Evolutionary conservation across 2,797 vertebrate genomes (phyloP), one percentile per base, ranked within the genome.

Genomic region (Anisognathus igniventris): DNA sequence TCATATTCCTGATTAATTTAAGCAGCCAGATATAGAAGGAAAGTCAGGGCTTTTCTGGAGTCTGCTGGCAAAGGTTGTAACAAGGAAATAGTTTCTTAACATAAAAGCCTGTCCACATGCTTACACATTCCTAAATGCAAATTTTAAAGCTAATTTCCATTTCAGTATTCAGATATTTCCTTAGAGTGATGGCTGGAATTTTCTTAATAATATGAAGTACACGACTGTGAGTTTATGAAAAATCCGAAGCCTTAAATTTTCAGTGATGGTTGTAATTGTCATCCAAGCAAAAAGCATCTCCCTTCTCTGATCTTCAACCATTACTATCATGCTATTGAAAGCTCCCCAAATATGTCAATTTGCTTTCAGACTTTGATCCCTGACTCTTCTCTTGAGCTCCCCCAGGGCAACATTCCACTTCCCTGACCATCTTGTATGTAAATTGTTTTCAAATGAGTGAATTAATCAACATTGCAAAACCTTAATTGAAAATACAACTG

Each of bases 361-460:
- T 87, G 51, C 62, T 91, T 94, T 91, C 85, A 72, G 23, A 35
- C 91, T 96, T 95, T 83, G 87, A 92, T 96, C 89, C 81, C 44
- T 67, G 73, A 56, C 70, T 93, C 76, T 85, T 83, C 77, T 80
- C 78, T 77, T 47, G n/a, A 66, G 85, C 70, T 94, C 70, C 92
- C 85, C 37, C 67, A 66, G 79, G 91, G 92, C 76, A 83, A 31
- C 73, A 91, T 94, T 96, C 87, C 91, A 86, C 82, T 86, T 92
- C 91, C 70, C 87, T 93, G 79, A 79, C 89, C 87, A 81, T 91
- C 82, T 62, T 91, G 70, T 88, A 92, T 93, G 94, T 92, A 97
- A 95, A 95, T 96, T 92, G 85, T 93, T 95, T 96, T 95, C 92
- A 96, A 96, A 96, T 86, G 92, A 93, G 76, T 88, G 91, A 95